Conservation (phyloP, 2,797 vertebrate species). For the Tarsius wallacei region DNA sequence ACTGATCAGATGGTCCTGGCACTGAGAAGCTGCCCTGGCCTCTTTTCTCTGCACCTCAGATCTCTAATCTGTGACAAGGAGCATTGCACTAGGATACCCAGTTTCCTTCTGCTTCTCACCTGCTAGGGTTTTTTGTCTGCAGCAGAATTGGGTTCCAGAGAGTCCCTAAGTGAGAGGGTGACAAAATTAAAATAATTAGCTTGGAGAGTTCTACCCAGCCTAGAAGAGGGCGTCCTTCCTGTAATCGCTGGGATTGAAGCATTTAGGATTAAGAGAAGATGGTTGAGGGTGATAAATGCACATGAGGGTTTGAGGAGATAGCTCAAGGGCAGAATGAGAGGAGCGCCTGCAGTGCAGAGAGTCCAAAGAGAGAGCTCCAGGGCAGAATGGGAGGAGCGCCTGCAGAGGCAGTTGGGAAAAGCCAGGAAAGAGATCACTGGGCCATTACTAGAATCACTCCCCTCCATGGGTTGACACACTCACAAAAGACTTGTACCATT, state of each 20-base stretch:
- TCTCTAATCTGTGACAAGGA: background rate
- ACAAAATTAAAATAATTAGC: constrained; percentile 29
- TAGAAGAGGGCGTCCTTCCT: background rate
- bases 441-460: no score
- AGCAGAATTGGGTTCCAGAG: background rate
- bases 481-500: background rate
- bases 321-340: background rate
- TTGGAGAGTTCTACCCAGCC: background rate
- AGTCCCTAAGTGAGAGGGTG: background rate
- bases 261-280: background rate
- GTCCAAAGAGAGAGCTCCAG: background rate
- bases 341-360: background rate
- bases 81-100: accelerated
- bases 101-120: constrained; percentile 38
- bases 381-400: background rate
- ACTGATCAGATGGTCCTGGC: background rate
- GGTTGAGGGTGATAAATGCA: background rate
- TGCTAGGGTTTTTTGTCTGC: background rate
- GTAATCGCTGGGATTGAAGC: background rate
- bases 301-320: background rate
- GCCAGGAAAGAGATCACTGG: background rate
- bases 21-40: background rate
- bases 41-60: background rate
- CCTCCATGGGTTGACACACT: background rate
- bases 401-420: background rate